A percentile compares a stretch with the other conserved stretches of the same genome.
Evolutionary conservation across 2,888 invertebrate species (phyloP).

Genomic region (Leucophora obtusa): DNA sequence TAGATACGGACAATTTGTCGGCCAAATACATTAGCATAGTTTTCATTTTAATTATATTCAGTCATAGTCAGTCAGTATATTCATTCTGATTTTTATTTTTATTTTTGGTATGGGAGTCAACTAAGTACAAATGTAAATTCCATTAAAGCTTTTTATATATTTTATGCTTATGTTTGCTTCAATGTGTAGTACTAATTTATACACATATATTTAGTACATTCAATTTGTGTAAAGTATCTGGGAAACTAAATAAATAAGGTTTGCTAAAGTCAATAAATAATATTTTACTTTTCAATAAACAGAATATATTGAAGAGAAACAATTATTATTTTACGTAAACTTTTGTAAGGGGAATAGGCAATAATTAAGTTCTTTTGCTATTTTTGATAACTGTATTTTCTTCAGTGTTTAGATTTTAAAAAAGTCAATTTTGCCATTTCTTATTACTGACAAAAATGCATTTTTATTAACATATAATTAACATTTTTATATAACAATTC

Average conservation of each 20-base stretch:
- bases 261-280: neutral
- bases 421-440: no score
- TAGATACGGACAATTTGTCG: conserved; percentile 51
- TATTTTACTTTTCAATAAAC: no score
- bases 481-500: no score
- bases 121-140: conserved; percentile 28
- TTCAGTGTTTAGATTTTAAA: no score
- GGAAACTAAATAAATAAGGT: neutral
- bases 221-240: neutral
- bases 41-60: conserved; percentile 69
- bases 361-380: no score
- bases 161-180: neutral
- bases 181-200: conserved; percentile 4
- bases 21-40: conserved; percentile 71
- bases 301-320: no score
- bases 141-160: conserved; percentile 7
- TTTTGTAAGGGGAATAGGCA: no score
- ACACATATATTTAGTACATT: conserved; percentile 5
- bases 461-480: no score
- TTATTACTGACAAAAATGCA: no score
- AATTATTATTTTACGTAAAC: no score
- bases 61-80: conserved; percentile 23
- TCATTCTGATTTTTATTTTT: neutral
- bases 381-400: no score
- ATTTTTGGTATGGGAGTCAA: conserved; percentile 29